Evolutionary conservation across 2,113 vertebrate species (phyloP).

Genomic region (Rhinoptilus africanus): DNA sequence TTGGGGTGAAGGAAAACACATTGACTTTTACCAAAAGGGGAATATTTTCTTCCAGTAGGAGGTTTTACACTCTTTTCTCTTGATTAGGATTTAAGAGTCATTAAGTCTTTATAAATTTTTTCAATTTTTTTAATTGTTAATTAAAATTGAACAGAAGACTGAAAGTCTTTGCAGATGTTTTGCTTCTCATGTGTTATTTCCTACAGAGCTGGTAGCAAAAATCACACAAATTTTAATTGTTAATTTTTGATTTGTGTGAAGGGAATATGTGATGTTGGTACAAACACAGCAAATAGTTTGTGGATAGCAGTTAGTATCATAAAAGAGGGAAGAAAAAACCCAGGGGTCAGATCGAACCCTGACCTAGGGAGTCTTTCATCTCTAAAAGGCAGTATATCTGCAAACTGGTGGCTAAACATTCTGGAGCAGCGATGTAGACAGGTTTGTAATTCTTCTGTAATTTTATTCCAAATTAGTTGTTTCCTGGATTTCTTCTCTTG

Average conservation of each 20-base stretch:
- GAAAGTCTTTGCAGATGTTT: not conserved
- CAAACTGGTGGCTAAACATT: not conserved
- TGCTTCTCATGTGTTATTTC: not conserved
- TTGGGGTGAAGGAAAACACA: not conserved
- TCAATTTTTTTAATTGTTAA: not conserved
- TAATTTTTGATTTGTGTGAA: not conserved
- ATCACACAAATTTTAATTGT: not conserved
- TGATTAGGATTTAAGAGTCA: not conserved
- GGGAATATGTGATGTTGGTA: not conserved
- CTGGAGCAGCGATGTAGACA: not conserved
- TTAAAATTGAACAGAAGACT: not conserved
- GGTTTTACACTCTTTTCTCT: not conserved
- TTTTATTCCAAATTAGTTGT: not conserved
- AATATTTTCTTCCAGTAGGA: not conserved
- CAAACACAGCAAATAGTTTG: not conserved
- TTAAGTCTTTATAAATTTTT: not conserved
- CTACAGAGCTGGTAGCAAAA: not conserved
- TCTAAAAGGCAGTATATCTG: not conserved
- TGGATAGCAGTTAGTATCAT: not conserved
- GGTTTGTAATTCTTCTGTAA: not conserved
- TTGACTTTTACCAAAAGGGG: not conserved
- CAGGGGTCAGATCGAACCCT: not conserved
- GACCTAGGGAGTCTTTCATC: not conserved
- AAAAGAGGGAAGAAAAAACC: not conserved
- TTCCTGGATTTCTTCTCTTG: not conserved